phyloP scores from a whole-genome alignment of 2,113 vertebrate genomes.

The Myocastor coypus region DNA sequence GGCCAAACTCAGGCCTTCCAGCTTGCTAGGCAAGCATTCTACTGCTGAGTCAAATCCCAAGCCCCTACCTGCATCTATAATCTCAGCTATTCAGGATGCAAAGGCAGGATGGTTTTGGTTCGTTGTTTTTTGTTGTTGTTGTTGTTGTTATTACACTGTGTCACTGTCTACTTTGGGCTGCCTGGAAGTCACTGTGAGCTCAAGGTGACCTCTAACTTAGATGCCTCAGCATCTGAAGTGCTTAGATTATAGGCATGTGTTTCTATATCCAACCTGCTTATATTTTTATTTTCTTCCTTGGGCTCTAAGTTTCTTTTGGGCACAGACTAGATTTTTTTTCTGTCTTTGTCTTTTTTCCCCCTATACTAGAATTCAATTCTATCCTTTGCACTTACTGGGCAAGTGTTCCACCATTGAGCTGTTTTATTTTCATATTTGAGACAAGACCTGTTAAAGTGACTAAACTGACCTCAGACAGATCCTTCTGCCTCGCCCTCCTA shows the following conservation, averaged over 20 bases:
- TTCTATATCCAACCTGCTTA: background rate
- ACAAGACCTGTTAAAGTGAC: background rate
- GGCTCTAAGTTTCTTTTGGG: background rate
- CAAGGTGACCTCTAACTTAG: background rate
- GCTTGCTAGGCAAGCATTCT: too few relatives aligned
- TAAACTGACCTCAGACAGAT: background rate
- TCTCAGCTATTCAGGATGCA: background rate
- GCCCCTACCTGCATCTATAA: background rate
- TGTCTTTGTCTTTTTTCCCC: background rate
- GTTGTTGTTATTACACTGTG: background rate
- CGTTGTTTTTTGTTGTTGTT: too few relatives aligned
- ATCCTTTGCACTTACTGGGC: background rate
- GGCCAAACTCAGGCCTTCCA: too few relatives aligned
- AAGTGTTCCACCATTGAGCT: background rate
- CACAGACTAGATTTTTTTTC: background rate
- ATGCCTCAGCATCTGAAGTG: background rate
- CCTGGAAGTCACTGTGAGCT: background rate
- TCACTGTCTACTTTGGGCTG: background rate
- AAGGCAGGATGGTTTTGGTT: background rate
- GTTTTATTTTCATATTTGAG: background rate
- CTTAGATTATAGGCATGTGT: background rate
- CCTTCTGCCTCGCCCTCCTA: background rate
- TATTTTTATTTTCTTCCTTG: background rate
- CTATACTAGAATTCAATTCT: background rate
- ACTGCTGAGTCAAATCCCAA: too few relatives aligned